These are phyloP conservation scores for Nemurella pictetii DNA, from an alignment of 2,888 invertebrate species.

Conservation along the genomic window DNA sequence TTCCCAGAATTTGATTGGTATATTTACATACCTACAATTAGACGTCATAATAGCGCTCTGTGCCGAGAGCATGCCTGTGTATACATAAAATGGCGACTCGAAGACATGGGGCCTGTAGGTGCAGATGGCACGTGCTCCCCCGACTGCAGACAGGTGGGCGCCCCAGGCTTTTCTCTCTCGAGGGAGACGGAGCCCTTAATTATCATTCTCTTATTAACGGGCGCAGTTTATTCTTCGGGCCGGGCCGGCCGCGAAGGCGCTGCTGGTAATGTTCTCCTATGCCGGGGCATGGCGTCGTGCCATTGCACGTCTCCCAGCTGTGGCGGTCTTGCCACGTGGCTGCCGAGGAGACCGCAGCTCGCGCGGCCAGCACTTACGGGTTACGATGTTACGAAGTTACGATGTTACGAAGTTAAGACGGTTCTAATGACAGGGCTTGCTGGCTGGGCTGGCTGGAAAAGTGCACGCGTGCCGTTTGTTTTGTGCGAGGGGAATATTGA, in stretches of 20 bases:
- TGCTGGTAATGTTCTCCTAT: not conserved
- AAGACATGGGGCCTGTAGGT: not conserved
- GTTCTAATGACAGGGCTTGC: not conserved
- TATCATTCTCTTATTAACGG: slow-evolving; percentile 17
- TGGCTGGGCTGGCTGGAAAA: too few relatives aligned
- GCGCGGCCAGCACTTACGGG: not conserved
- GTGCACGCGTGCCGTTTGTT: not conserved
- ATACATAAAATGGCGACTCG: not conserved
- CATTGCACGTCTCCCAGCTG: not conserved
- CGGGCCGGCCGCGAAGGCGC: not conserved
- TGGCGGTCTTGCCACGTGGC: not conserved
- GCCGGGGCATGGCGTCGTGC: not conserved
- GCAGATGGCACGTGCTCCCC: slow-evolving; percentile 12
- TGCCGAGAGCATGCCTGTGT: too few relatives aligned
- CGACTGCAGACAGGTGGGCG: not conserved
- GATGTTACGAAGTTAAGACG: too few relatives aligned
- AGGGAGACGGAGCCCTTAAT: not conserved
- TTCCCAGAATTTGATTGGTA: not conserved
- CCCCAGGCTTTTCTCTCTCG: not conserved
- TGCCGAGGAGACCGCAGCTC: not conserved
- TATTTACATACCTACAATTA: not conserved
- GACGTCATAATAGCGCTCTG: not conserved
- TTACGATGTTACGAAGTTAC: too few relatives aligned
- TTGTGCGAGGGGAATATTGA: too few relatives aligned
- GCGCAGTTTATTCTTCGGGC: not conserved